These are phyloP conservation scores for Campoplex capitator DNA, from an alignment of 2,888 invertebrate species.

Conservation along the genomic window DNA sequence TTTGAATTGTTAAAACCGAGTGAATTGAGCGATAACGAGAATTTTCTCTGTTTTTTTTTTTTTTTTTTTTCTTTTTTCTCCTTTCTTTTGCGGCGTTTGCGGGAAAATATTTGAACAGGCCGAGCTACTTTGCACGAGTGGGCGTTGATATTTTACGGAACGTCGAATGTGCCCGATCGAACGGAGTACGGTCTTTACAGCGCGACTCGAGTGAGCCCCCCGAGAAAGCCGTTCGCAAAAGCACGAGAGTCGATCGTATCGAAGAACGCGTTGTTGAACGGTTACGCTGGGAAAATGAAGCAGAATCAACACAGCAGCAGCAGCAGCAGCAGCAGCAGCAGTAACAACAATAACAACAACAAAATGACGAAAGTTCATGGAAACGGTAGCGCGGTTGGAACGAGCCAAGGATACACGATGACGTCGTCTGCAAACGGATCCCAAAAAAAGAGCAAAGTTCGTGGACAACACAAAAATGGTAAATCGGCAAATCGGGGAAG, in stretches of 20 bases:
- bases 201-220: conserved; percentile 76
- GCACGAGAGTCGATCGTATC: conserved; percentile 77
- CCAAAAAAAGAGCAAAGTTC: conserved; percentile 78
- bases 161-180: conserved; percentile 86
- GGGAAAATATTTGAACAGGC: conserved; percentile 86
- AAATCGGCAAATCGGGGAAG: conserved; percentile 81
- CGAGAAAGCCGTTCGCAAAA: conserved; percentile 79
- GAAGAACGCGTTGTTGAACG: conserved; percentile 74
- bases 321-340: too few relatives aligned
- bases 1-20: neutral
- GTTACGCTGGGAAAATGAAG: conserved; percentile 81
- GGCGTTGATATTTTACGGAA: conserved; percentile 97
- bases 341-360: conserved; percentile 77
- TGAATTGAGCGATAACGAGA: neutral
- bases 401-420: conserved; percentile 76
- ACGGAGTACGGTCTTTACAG: conserved; percentile 80
- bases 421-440: conserved; percentile 73
- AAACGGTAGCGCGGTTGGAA: conserved; percentile 34
- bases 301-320: conserved; percentile 85
- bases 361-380: conserved; percentile 83
- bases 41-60: neutral
- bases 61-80: too few relatives aligned
- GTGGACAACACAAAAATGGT: conserved; percentile 82
- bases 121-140: conserved; percentile 96
- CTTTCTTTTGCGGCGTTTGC: neutral